Evolutionary conservation across 2,888 invertebrate species (phyloP).

Genomic region (Noctua janthina): DNA sequence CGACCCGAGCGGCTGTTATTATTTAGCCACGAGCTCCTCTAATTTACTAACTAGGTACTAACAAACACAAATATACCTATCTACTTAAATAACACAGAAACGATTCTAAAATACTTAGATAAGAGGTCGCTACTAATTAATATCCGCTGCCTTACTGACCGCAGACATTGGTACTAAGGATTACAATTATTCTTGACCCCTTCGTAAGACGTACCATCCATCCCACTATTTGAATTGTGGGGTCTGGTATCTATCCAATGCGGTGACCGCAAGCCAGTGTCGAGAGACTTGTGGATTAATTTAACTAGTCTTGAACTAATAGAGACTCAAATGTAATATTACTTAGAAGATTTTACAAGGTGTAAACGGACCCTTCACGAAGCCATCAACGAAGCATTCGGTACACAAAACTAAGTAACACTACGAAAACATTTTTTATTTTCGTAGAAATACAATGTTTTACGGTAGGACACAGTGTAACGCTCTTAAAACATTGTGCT

Average conservation of each 20-base stretch:
- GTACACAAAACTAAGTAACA: too few species aligned
- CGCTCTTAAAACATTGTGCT: too few species aligned
- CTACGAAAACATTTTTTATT: too few species aligned
- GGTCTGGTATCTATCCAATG: conserved; percentile 25
- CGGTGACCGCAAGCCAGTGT: conserved; percentile 56
- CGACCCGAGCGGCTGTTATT: too few species aligned
- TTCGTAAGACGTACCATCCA: conserved; percentile 51
- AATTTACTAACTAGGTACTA: neutral
- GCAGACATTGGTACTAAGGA: conserved; percentile 60
- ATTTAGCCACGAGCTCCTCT: too few species aligned
- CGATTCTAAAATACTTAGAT: conserved; percentile 6
- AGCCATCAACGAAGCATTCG: too few species aligned
- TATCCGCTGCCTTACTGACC: conserved; percentile 63
- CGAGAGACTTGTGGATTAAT: conserved; percentile 58
- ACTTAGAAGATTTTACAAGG: too few species aligned
- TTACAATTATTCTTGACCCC: conserved; percentile 66
- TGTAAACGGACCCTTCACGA: too few species aligned
- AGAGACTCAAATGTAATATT: too few species aligned
- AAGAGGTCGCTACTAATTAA: conserved; percentile 63
- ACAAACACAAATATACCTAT: conserved; percentile 1
- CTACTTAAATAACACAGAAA: neutral
- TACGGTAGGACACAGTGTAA: too few species aligned
- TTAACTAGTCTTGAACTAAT: conserved; percentile 22
- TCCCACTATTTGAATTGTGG: conserved; percentile 20
- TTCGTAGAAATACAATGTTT: too few species aligned